These are phyloP conservation scores for Aplocera efformata DNA, from an alignment of 2,888 invertebrate species.

Conservation along the genomic window DNA sequence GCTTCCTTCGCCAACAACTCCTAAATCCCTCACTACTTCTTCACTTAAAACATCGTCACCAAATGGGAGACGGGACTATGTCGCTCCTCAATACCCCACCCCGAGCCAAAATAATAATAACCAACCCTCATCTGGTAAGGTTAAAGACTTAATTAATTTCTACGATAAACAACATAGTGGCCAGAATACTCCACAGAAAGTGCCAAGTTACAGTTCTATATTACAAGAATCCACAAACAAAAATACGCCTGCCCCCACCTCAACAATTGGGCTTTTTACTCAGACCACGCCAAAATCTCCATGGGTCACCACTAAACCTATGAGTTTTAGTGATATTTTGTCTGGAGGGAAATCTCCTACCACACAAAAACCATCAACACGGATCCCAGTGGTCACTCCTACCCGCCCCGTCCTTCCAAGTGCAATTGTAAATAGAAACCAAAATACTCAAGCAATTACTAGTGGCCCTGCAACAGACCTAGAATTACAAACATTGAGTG, in stretches of 20 bases:
- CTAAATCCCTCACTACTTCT: conserved; percentile 18
- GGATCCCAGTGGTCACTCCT: conserved; percentile 28
- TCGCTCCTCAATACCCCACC: conserved; percentile 52
- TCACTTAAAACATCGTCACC: conserved; percentile 23
- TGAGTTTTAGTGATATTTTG: conserved; percentile 56
- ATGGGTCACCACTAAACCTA: conserved; percentile 44
- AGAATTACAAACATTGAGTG: conserved; percentile 85
- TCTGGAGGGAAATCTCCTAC: conserved; percentile 49
- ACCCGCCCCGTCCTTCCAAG: conserved; percentile 58
- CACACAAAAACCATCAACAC: conserved; percentile 38
- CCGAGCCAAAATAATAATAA: conserved; percentile 28
- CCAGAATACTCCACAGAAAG: conserved; percentile 38
- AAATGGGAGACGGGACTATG: conserved; percentile 55
- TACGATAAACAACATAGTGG: conserved; percentile 50
- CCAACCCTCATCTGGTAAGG: conserved; percentile 47
- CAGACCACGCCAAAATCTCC: conserved; percentile 30
- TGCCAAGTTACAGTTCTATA: conserved; percentile 66
- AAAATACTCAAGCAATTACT: conserved; percentile 39
- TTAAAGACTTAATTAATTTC: conserved; percentile 65
- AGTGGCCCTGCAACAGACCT: conserved; percentile 71
- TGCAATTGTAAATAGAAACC: conserved; percentile 63
- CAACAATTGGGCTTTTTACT: conserved; percentile 26
- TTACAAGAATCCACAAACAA: conserved; percentile 43
- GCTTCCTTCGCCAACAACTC: conserved; percentile 18
- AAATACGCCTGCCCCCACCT: conserved; percentile 26